Evolutionary conservation across 2,797 vertebrate genomes (phyloP).

Genomic region (Chrosomus eos): DNA sequence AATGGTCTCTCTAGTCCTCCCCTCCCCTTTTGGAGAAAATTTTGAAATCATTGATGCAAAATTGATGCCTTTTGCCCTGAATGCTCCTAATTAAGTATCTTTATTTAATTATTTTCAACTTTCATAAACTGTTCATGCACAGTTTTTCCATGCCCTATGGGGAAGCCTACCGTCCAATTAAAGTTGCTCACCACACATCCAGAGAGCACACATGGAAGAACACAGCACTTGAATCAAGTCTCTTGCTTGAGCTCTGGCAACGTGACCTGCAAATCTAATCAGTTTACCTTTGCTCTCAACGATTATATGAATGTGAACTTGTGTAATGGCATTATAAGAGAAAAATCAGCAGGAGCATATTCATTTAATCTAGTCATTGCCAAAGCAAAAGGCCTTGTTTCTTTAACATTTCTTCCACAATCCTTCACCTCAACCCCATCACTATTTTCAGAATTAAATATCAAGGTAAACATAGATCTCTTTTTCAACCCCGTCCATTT

Average conservation of each 20-base stretch:
- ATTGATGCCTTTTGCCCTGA: slow-evolving; percentile 7
- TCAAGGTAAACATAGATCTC: background rate
- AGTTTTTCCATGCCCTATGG: slow-evolving; percentile 11
- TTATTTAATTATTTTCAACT: slow-evolving; percentile 22
- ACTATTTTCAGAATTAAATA: background rate
- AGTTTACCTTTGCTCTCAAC: background rate
- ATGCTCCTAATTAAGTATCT: slow-evolving; percentile 26
- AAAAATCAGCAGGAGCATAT: background rate
- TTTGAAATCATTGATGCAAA: slow-evolving; percentile 21
- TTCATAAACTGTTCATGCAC: slow-evolving; percentile 15
- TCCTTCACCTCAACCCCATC: background rate
- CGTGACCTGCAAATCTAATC: background rate
- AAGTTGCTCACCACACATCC: background rate
- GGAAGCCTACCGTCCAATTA: slow-evolving; percentile 11
- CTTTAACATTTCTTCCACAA: background rate
- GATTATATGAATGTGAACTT: background rate
- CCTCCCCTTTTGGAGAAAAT: background rate
- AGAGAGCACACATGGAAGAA: background rate
- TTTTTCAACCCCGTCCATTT: background rate
- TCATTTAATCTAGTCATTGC: background rate
- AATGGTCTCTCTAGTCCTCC: background rate
- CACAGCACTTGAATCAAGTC: background rate
- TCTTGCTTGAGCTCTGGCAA: slow-evolving; percentile 27
- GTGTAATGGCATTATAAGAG: background rate
- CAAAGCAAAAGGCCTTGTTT: background rate